A percentile compares a stretch with the other conserved stretches of the same genome.
Conservation (phyloP, 2,888 invertebrate species). For the Nasonovia ribisnigri region DNA sequence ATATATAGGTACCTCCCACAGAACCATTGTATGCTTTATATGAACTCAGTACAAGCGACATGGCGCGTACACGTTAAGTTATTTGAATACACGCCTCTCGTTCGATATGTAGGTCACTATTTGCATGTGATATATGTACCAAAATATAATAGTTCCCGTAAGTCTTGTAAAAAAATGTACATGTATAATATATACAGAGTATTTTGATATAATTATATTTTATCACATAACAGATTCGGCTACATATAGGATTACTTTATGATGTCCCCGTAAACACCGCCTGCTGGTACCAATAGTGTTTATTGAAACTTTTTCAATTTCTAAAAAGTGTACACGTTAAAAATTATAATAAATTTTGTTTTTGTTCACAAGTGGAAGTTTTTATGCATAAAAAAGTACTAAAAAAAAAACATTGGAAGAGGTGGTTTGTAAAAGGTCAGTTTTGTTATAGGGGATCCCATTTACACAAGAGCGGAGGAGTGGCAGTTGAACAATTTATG, state of each 20-base stretch:
- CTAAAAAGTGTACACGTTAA: conserved; percentile 29
- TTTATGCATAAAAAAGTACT: conserved; percentile 29
- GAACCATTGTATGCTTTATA: conserved; percentile 27
- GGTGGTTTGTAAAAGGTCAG: conserved; percentile 54
- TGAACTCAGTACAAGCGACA: conserved; percentile 40
- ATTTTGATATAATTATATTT: conserved; percentile 33
- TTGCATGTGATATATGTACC: neutral
- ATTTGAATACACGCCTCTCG: conserved; percentile 56
- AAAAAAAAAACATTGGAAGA: conserved; percentile 11
- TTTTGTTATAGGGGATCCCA: conserved; percentile 39
- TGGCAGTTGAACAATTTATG: conserved; percentile 59
- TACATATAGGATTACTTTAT: conserved; percentile 20
- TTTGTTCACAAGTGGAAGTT: conserved; percentile 49
- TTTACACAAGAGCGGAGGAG: conserved; percentile 9
- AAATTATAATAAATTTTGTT: conserved; percentile 58
- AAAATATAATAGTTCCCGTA: neutral
- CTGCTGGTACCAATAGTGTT: neutral
- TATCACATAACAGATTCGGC: conserved; percentile 4
- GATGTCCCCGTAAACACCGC: neutral
- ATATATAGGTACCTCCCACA: conserved; percentile 6
- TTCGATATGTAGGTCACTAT: conserved; percentile 58
- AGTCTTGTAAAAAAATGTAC: neutral
- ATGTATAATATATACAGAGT: neutral
- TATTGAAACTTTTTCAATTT: conserved; percentile 62
- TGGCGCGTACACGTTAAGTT: conserved; percentile 34